Base-by-base conservation (phyloP, 2,113 vertebrate genomes). In the Naja naja region DNA sequence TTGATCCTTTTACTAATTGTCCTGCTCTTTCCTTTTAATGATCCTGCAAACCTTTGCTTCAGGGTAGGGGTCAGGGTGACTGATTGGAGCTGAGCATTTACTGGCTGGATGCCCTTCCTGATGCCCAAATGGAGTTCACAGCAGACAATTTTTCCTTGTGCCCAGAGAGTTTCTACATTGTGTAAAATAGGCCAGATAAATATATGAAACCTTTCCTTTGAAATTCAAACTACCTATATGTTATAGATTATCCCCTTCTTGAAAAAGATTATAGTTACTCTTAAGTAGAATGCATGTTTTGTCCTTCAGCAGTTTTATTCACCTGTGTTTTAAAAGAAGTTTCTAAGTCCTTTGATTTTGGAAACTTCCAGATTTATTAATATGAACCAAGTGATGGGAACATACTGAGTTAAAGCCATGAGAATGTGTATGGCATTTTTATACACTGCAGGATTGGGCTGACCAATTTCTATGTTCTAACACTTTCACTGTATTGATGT, bases 261-360 rank as follows among this genome's bases (percentile, higher is more conserved):
- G 69, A 93, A 56, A 89, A 88, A 6, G 34, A 12, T 52, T 89
- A 39, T 11, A 81, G 9, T 9, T 25, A 3, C 12, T 92, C 47
- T 58, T 87, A 60, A 27, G 60, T 60, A 60, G 20, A 34, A 18
- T 16, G 12, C 30, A 69, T 34, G 30, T 16, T 34, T 55, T 34
- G 10, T 93, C 20, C 30, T 93, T 94, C 89, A 64, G 1, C 20
- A 58, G 14, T 7, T 93, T 94, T 43, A 22, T 92, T 93, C 34
- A 90, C 39, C 2, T 3, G 45, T 27, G 52, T 6, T 93, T 56
- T 23, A 0, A 60, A 3, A 18, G 90, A 85, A 10, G 8, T 16
- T 92, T 64, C n/a, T 34, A 22, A 94, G 1, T 30, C 89, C 54
- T 55, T 10, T 91, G 54, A 95, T 39, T n/a, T 45, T 18, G 8